Conservation (phyloP, 2,888 invertebrate species). For the Phytoseiulus persimilis region DNA sequence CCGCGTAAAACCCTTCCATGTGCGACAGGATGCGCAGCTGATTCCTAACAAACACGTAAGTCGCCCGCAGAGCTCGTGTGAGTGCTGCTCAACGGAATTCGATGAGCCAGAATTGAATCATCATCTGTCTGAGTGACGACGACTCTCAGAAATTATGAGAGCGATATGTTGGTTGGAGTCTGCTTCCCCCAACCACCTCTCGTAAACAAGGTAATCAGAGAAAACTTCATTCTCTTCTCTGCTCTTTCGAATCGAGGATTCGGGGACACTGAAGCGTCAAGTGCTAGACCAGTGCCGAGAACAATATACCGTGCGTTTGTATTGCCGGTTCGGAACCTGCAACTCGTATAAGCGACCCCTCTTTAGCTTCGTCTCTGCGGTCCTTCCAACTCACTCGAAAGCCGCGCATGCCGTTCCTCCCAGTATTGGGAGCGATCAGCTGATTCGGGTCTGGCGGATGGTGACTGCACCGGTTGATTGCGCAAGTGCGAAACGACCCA, state of each 20-base stretch:
- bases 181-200: background rate
- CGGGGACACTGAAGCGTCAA: background rate
- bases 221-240: background rate
- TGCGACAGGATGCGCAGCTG: background rate
- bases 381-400: too few species aligned
- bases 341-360: too few species aligned
- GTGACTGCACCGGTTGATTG: background rate
- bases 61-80: background rate
- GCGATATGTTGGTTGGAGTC: background rate
- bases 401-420: too few species aligned
- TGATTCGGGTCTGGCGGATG: background rate
- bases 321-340: background rate
- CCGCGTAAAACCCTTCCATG: background rate
- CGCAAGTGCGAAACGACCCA: background rate
- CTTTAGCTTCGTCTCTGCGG: too few species aligned
- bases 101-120: background rate
- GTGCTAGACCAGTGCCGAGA: background rate
- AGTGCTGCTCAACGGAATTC: background rate
- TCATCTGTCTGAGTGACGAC: background rate
- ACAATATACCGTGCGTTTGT: background rate
- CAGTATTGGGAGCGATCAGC: background rate
- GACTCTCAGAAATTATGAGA: background rate
- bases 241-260: background rate
- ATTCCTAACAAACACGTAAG: background rate
- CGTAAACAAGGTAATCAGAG: background rate